Evolutionary conservation across 2,113 vertebrate genomes (phyloP).

Genomic region (Lamprotornis superbus): DNA sequence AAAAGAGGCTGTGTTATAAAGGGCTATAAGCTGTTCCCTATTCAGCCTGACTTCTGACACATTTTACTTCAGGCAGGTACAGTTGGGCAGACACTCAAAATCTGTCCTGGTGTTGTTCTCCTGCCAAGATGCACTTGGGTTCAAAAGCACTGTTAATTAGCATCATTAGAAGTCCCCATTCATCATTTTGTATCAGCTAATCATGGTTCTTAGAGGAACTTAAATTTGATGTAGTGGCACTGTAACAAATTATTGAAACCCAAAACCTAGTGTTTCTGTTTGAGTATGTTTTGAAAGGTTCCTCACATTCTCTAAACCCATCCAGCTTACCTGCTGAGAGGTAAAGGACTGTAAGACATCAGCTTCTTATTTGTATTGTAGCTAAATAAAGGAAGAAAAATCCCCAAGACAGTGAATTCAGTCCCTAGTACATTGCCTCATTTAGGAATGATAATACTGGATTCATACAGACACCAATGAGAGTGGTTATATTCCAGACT

Average conservation of each 20-base stretch:
- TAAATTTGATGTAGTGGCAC: not conserved
- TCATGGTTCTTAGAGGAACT: not conserved
- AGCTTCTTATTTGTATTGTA: not conserved
- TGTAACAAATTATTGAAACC: not conserved
- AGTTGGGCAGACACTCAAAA: not conserved
- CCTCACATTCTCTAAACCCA: not conserved
- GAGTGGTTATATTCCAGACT: not conserved
- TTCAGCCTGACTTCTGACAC: not conserved
- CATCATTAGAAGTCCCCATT: not conserved
- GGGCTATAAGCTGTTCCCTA: not conserved
- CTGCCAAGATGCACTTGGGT: not conserved
- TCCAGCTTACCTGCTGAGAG: not conserved
- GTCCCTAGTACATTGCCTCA: not conserved
- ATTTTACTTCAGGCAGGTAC: not conserved
- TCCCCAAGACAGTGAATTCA: not conserved
- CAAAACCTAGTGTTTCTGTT: not conserved
- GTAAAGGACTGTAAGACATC: not conserved
- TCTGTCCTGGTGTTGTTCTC: not conserved
- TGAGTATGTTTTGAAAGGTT: not conserved
- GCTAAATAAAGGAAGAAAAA: not conserved
- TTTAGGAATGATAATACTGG: not conserved
- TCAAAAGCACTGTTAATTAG: conserved; percentile 22
- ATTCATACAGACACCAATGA: not conserved
- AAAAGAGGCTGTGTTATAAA: not conserved
- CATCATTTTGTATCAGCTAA: not conserved